These are phyloP conservation scores for Dicaeum eximium DNA, from an alignment of 2,113 vertebrate species.

Conservation along the genomic window DNA sequence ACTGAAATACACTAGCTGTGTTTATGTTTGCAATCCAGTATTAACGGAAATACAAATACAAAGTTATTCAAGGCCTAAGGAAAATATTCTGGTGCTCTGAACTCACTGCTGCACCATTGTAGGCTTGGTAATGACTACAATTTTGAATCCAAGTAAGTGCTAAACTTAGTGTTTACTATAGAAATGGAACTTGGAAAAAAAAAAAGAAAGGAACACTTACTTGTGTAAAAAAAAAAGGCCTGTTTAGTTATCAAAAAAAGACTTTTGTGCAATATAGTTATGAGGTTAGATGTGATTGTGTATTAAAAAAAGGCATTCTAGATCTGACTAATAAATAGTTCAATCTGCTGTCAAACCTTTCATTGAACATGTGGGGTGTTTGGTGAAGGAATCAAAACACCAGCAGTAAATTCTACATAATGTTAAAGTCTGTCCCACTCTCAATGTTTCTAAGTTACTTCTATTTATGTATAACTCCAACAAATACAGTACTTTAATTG, in stretches of 20 bases:
- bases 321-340: background rate
- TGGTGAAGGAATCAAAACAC: background rate
- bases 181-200: background rate
- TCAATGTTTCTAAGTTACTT: background rate
- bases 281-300: background rate
- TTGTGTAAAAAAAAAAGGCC: background rate
- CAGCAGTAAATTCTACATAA: background rate
- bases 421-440: background rate
- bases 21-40: background rate
- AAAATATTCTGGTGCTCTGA: background rate
- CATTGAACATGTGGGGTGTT: background rate
- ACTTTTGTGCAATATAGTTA: background rate
- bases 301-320: background rate
- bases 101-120: background rate
- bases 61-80: background rate
- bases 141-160: background rate
- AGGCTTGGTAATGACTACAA: background rate
- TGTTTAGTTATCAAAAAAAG: background rate
- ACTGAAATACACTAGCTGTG: background rate
- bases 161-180: background rate
- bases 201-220: fast-evolving
- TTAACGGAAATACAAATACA: background rate
- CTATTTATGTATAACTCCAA: background rate
- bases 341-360: background rate
- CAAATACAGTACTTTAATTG: background rate